A percentile compares a stretch with the other conserved stretches of the same genome.
Evolutionary conservation across 2,113 vertebrate genomes (phyloP).

Genomic region (Ariopsis seemanni): DNA sequence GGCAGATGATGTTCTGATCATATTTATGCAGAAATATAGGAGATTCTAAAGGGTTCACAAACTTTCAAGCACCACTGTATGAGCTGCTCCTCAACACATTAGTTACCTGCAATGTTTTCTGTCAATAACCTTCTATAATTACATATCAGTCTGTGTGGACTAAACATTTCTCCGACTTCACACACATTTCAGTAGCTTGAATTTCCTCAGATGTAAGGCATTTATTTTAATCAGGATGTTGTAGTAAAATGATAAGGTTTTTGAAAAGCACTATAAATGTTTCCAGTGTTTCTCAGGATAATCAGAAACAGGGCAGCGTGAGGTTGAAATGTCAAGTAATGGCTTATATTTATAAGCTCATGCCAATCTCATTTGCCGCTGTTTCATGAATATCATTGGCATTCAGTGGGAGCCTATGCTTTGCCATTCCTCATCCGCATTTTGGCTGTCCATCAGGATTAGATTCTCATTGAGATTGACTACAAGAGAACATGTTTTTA

Average conservation of each 20-base stretch:
- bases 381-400: slow-evolving; percentile 40
- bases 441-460: slow-evolving; percentile 44
- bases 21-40: too few relatives aligned
- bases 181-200: slow-evolving; percentile 51
- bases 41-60: too few relatives aligned
- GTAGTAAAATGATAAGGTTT: slow-evolving; percentile 62
- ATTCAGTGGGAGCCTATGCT: slow-evolving; percentile 22
- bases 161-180: slow-evolving; percentile 42
- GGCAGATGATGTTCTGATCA: too few relatives aligned
- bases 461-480: slow-evolving; percentile 39
- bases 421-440: slow-evolving; percentile 22
- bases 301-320: slow-evolving; percentile 33
- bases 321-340: slow-evolving; percentile 51
- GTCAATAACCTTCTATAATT: neutral
- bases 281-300: slow-evolving; percentile 64
- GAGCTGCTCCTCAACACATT: neutral
- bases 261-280: slow-evolving; percentile 62
- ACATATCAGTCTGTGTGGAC: neutral
- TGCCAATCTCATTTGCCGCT: slow-evolving; percentile 43
- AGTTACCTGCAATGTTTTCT: neutral
- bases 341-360: slow-evolving; percentile 47
- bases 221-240: slow-evolving; percentile 64
- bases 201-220: slow-evolving; percentile 62
- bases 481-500: slow-evolving; percentile 25
- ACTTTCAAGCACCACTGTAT: too few relatives aligned